Evolutionary conservation across 1,140 invertebrate genomes (phyloP).

Genomic region (Hyles vespertilio): DNA sequence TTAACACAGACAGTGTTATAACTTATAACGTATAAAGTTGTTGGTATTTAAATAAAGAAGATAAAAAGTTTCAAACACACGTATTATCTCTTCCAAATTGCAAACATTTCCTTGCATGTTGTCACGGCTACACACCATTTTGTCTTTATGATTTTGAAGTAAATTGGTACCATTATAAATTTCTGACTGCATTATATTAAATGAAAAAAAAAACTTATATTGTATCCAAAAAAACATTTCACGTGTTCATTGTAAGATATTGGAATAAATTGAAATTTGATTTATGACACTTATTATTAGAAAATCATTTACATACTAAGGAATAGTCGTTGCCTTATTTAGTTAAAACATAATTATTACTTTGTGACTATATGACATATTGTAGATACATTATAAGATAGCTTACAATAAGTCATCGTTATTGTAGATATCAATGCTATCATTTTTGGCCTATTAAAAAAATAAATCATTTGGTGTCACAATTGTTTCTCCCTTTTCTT

Average conservation of each 20-base stretch:
- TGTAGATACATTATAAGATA: conserved; percentile 69
- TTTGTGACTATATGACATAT: conserved; percentile 71
- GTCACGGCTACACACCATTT: conserved; percentile 2
- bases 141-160: no score
- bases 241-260: conserved; percentile 59
- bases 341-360: conserved; percentile 60
- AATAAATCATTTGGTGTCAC: conserved; percentile 74
- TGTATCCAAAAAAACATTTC: conserved; percentile 30
- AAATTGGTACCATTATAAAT: conserved; percentile 33
- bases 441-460: conserved; percentile 72
- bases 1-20: neutral
- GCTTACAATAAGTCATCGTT: conserved; percentile 65
- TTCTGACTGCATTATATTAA: conserved; percentile 6
- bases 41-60: no score
- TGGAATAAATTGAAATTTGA: conserved; percentile 38
- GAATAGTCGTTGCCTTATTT: conserved; percentile 75
- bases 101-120: conserved; percentile 8
- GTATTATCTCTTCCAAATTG: conserved; percentile 9
- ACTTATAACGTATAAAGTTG: no score
- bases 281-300: conserved; percentile 46
- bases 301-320: conserved; percentile 62
- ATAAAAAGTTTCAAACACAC: no score
- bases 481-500: conserved; percentile 14
- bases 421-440: conserved; percentile 73
- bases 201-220: no score